These are phyloP conservation scores for Paedocypris micromegethes DNA, from an alignment of 2,797 vertebrate species.

Conservation along the genomic window DNA sequence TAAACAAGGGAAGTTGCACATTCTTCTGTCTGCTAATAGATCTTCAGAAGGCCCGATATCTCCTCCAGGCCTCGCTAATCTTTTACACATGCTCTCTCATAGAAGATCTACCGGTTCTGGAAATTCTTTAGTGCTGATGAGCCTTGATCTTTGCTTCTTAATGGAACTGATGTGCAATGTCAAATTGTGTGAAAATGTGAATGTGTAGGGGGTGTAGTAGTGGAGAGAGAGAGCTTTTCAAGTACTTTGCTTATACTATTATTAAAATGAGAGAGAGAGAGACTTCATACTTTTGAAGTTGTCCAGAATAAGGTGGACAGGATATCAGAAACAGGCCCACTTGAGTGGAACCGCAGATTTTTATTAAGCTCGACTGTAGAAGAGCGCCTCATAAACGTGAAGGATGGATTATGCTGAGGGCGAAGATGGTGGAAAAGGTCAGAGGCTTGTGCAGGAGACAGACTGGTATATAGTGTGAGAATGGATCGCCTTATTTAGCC, in stretches of 20 bases:
- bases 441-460: constrained; percentile 19
- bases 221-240: no score
- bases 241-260: no score
- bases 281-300: constrained; percentile 18
- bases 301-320: constrained; percentile 51
- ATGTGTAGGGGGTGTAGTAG: no score
- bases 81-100: constrained; percentile 44
- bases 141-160: not conserved
- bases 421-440: constrained; percentile 24
- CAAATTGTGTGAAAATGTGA: no score
- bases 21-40: constrained; percentile 33
- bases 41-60: constrained; percentile 35
- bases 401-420: constrained; percentile 29
- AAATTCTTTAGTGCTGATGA: not conserved
- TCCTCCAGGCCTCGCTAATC: constrained; percentile 46
- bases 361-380: constrained; percentile 59
- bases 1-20: constrained; percentile 47
- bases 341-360: constrained; percentile 58
- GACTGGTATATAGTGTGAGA: constrained; percentile 8
- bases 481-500: constrained; percentile 32
- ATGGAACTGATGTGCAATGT: not conserved
- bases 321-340: constrained; percentile 65
- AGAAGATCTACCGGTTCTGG: not conserved
- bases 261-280: no score
- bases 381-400: constrained; percentile 42